phyloP scores from a whole-genome alignment of 2,797 vertebrate species.

The Cuculus canorus region DNA sequence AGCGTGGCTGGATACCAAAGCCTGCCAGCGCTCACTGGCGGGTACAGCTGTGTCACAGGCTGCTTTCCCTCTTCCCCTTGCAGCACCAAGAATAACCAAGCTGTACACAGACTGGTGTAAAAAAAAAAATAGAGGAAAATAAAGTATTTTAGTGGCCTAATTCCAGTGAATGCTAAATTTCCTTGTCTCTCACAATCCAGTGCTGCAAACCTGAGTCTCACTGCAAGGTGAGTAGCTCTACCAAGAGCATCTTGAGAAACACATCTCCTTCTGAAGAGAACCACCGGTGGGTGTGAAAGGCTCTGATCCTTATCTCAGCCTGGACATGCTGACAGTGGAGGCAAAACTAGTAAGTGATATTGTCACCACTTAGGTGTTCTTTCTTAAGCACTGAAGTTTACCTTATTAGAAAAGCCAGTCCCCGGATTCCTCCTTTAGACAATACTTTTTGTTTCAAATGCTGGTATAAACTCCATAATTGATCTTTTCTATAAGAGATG shows the following conservation, averaged over 20 bases:
- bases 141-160: not conserved
- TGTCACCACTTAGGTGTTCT: not conserved
- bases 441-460: not conserved
- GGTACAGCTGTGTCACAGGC: not conserved
- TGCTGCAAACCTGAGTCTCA: not conserved
- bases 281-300: not conserved
- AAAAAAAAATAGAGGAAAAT: not conserved
- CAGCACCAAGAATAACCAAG: not conserved
- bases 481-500: not conserved
- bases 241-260: not conserved
- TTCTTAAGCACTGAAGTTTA: not conserved
- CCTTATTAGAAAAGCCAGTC: not conserved
- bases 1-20: not conserved
- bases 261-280: not conserved
- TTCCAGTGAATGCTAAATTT: fast-evolving
- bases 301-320: not conserved
- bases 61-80: not conserved
- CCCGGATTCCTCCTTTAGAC: not conserved
- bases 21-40: not conserved
- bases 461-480: not conserved
- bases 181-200: not conserved
- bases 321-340: not conserved
- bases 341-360: not conserved
- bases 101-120: not conserved
- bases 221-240: not conserved